Conservation (phyloP, 2,113 vertebrate species). For the Nothocercus nigrocapillus region DNA sequence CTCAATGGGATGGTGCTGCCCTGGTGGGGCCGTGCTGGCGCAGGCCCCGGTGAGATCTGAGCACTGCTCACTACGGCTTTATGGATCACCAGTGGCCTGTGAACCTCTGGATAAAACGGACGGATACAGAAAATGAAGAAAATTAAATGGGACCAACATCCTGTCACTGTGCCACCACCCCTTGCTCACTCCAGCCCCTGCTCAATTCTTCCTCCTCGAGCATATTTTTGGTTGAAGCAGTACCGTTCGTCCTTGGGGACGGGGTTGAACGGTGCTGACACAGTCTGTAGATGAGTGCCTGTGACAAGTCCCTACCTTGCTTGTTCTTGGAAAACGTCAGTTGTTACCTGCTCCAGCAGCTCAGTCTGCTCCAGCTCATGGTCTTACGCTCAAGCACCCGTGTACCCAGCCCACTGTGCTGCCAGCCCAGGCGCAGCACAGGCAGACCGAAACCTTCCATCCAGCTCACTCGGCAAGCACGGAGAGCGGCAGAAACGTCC, state of each 20-base stretch:
- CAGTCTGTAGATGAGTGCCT: rapidly evolving
- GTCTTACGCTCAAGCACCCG: rapidly evolving
- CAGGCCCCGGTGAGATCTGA: no score
- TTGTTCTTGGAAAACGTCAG: not conserved
- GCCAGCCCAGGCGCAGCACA: rapidly evolving
- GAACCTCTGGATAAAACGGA: not conserved
- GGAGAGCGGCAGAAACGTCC: not conserved
- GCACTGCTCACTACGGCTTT: not conserved
- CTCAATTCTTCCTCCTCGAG: not conserved
- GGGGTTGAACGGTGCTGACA: not conserved
- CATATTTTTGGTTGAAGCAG: rapidly evolving
- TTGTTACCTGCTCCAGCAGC: rapidly evolving
- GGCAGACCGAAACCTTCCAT: not conserved
- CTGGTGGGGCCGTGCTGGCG: no score
- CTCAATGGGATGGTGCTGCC: not conserved
- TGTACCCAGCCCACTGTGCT: rapidly evolving
- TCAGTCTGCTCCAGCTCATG: not conserved
- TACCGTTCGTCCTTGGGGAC: rapidly evolving
- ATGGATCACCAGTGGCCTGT: not conserved
- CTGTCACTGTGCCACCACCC: not conserved
- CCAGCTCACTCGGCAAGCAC: rapidly evolving
- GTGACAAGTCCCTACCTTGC: not conserved
- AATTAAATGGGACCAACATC: rapidly evolving
- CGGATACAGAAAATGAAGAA: rapidly evolving
- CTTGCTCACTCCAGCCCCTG: rapidly evolving